These are phyloP conservation scores for Forficula auricularia DNA, from an alignment of 1,140 invertebrate genomes.

Conservation along the genomic window DNA sequence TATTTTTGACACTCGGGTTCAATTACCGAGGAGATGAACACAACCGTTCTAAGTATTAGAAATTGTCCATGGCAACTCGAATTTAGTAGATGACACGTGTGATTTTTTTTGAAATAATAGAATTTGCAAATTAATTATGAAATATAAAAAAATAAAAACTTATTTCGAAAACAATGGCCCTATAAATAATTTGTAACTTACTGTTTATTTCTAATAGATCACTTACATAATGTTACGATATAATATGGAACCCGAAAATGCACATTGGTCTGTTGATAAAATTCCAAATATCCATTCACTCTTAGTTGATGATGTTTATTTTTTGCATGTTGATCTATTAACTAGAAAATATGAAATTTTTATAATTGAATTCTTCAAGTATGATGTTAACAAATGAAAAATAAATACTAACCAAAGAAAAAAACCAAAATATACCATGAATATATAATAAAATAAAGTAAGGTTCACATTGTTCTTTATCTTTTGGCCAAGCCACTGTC, in stretches of 20 bases:
- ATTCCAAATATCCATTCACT: slow-evolving; percentile 44
- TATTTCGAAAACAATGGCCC: no score
- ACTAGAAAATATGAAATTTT: slow-evolving; percentile 19
- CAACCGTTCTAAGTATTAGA: no score
- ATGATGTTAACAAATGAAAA: neutral
- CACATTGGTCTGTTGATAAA: slow-evolving; percentile 40
- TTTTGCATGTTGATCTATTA: slow-evolving; percentile 37
- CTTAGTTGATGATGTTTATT: slow-evolving; percentile 36
- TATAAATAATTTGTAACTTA: no score
- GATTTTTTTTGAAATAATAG: no score
- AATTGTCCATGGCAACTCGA: no score
- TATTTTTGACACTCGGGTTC: no score
- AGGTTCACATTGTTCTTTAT: slow-evolving; percentile 36
- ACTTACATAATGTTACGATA: slow-evolving; percentile 35
- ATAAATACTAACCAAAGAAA: slow-evolving; percentile 31
- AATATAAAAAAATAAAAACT: no score
- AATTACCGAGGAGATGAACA: no score
- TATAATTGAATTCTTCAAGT: neutral
- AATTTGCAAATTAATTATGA: no score
- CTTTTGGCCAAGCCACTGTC: slow-evolving; percentile 32
- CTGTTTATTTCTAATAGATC: no score
- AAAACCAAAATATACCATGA: slow-evolving; percentile 39
- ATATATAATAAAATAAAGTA: slow-evolving; percentile 47
- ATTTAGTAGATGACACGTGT: no score
- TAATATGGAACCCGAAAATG: slow-evolving; percentile 40